Base-by-base conservation (phyloP, 1,140 invertebrate species). In the Drosophila orena region DNA sequence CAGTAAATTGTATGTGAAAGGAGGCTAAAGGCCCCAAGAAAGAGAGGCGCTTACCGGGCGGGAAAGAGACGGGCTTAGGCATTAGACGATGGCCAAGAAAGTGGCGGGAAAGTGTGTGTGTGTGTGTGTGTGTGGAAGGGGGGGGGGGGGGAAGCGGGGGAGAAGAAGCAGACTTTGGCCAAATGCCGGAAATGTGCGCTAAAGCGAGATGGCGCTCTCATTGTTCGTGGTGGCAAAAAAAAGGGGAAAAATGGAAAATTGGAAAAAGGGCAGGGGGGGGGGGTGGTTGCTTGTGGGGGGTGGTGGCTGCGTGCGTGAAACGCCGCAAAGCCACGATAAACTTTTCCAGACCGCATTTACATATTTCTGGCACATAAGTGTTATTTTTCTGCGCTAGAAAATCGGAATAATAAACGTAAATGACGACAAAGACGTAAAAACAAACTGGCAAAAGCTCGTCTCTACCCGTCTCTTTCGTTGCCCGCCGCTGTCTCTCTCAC, bases 351-450 rank as follows among this genome's bases (percentile, higher is more conserved):
- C 47, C 20, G 27, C 65, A 66, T 70, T 55, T 56, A 65, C 61
- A 60, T 62, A 50, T 50, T 50, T 50, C 47, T 50, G 47, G 49
- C 64, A 74, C 65, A 83, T 85, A 85, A 90, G 85, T 79, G 85
- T 81, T 90, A 90, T 85, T 90, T 90, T 90, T 90, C 86, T 90
- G 85, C 85, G 86, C 85, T 90, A 90, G 81, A 90, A 90, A 90
- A 85, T 90, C 81, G 66, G 68, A 65, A 90, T 90, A 90, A 90
- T 90, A 90, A 90, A 90, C 81, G 61, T 86, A 90, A 90, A 85
- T 90, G 66, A 68, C 74, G 57, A 57, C 71, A 81, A 79, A 81
- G 83, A 81, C 76, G 62, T 88, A 83, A 79, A 83, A 86, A 88
- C 83, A 89, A 88, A 84, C 69, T 84, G 72, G 37, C 66, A 69